These are phyloP conservation scores for Tringa solitaria DNA, from an alignment of 2,113 vertebrate species.

Conservation along the genomic window DNA sequence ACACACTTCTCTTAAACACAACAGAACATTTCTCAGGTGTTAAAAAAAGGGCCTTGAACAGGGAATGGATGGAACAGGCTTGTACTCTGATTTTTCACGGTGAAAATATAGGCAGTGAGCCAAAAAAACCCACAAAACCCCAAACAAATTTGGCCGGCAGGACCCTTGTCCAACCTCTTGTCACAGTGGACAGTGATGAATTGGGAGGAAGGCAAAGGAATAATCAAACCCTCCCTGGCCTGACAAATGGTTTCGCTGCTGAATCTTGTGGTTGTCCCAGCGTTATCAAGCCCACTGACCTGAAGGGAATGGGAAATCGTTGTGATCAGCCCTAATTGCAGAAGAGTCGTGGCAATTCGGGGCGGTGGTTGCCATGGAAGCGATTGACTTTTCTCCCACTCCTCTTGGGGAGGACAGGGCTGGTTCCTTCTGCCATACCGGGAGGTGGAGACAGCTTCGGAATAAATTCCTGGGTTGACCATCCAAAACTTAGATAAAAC, in stretches of 20 bases:
- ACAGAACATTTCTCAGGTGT: not conserved
- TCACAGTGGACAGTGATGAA: not conserved
- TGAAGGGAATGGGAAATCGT: conserved; percentile 45
- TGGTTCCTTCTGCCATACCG: not conserved
- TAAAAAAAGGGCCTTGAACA: not conserved
- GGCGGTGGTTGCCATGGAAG: not conserved
- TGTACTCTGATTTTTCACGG: not conserved
- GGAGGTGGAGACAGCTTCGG: not conserved
- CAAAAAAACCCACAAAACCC: not conserved
- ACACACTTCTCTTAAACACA: not conserved
- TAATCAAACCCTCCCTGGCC: not conserved
- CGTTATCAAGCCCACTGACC: not conserved
- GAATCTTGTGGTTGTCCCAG: not conserved
- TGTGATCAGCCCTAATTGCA: not conserved
- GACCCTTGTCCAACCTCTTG: not conserved
- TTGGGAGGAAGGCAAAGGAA: not conserved
- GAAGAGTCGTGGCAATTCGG: not conserved
- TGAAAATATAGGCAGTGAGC: not conserved
- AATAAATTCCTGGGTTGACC: not conserved
- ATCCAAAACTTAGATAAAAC: not conserved
- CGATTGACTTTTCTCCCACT: accelerated
- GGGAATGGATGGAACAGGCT: not conserved
- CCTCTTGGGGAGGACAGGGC: not conserved
- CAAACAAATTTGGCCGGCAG: not conserved
- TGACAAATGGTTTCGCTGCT: not conserved